A percentile compares a stretch with the other conserved stretches of the same genome.
These are phyloP conservation scores for Anastrepha ludens DNA, from an alignment of 1,140 invertebrate genomes.

Conservation along the genomic window DNA sequence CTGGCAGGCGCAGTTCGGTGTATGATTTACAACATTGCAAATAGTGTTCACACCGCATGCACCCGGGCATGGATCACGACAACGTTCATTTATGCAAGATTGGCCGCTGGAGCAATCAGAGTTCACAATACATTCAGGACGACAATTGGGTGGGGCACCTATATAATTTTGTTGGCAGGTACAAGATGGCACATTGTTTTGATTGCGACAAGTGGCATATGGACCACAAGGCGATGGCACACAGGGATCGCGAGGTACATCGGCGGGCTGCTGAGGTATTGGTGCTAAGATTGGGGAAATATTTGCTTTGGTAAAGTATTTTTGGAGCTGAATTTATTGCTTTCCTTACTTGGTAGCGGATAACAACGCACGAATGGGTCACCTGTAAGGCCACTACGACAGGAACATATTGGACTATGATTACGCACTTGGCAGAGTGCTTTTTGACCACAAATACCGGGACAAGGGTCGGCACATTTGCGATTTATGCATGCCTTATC, in stretches of 20 bases:
- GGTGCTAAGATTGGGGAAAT: slow-evolving; percentile 65
- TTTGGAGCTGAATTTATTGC: slow-evolving; percentile 59
- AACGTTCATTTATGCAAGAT: slow-evolving; percentile 82
- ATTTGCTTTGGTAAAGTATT: slow-evolving; percentile 72
- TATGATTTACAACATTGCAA: slow-evolving; percentile 89
- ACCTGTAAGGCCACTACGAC: slow-evolving; percentile 82
- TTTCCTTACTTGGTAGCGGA: slow-evolving; percentile 76
- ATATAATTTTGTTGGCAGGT: slow-evolving; percentile 84
- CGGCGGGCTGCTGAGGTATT: slow-evolving; percentile 62
- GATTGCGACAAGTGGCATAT: slow-evolving; percentile 83
- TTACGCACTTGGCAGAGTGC: slow-evolving; percentile 85
- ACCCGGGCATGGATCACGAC: slow-evolving; percentile 83
- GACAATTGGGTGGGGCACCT: slow-evolving; percentile 84
- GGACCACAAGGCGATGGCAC: slow-evolving; percentile 87
- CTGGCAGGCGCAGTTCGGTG: slow-evolving; percentile 86
- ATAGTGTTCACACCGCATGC: slow-evolving; percentile 88
- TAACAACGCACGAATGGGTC: slow-evolving; percentile 78
- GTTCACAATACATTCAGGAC: slow-evolving; percentile 85
- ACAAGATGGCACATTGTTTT: slow-evolving; percentile 82
- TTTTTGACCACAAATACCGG: slow-evolving; percentile 84
- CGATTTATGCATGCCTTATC: slow-evolving; percentile 85
- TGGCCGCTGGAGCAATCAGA: slow-evolving; percentile 83
- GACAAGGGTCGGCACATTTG: slow-evolving; percentile 87
- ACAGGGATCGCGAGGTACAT: slow-evolving; percentile 76
- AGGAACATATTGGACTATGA: slow-evolving; percentile 85